phyloP scores from a whole-genome alignment of 2,113 vertebrate species.

The Ceyx margarethae region DNA sequence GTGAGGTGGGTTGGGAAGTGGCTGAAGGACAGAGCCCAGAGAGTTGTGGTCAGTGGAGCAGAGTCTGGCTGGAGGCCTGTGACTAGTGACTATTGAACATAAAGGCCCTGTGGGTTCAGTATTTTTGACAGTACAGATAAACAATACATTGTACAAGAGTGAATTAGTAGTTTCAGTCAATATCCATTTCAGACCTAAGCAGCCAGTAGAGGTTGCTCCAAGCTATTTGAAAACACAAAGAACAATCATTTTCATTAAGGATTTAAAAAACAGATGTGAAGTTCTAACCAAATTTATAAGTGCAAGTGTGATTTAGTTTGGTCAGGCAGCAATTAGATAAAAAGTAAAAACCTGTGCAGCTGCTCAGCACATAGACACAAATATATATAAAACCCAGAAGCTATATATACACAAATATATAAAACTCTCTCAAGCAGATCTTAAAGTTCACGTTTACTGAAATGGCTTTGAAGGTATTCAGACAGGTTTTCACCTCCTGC shows the following conservation, averaged over 20 bases:
- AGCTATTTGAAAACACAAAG: background rate
- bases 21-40: too few relatives aligned
- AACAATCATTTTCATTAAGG: background rate
- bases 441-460: background rate
- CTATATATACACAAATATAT: background rate
- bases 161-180: background rate
- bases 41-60: too few relatives aligned
- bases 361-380: background rate
- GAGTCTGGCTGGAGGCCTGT: too few relatives aligned
- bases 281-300: background rate
- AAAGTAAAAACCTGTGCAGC: background rate
- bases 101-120: background rate
- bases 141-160: background rate
- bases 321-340: background rate
- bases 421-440: background rate
- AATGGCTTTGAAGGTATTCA: background rate
- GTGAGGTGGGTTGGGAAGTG: too few relatives aligned
- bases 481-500: background rate
- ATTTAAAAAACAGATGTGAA: constrained; percentile 11
- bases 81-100: background rate
- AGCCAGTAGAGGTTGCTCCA: constrained; percentile 37
- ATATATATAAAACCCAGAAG: background rate
- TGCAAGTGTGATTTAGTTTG: background rate
- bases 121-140: background rate
- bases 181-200: background rate